Base-by-base conservation (phyloP, 2,113 vertebrate genomes). In the Oxyruncus cristatus region DNA sequence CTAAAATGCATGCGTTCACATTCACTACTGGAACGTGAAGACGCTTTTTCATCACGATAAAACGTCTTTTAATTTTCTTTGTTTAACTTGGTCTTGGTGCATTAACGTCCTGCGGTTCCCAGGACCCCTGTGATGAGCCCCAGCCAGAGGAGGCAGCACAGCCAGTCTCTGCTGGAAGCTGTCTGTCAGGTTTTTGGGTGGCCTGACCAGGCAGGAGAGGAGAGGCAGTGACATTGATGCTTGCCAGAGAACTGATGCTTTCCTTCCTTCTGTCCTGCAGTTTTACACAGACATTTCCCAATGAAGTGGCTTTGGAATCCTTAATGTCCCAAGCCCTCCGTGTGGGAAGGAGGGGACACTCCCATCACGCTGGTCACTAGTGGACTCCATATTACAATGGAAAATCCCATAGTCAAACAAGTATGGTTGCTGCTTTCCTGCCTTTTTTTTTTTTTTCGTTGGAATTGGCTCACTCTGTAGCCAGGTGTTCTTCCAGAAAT, bases 331-430 rank as follows among this genome's bases (percentile, higher is more conserved):
- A 37, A 62, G 33, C 4, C 11, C 12, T 8, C 33, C 59, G 39
- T 4, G 27, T 49, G 32, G 35, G 33, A 78, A 81, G 30, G 27
- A 66, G 37, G 7, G 30, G 19, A 27, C 47, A 0, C 12, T 61
- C 9, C 6, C 5, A 9, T 79, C 2, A 0, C 35, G 15, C 21
- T 3, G 0, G 0, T 39, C 13, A n/a, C 33, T 8, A 2, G 3
- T 22, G 14, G 21, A 9, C 10, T 74, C 37, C 27, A 6, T 24
- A 13, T 41, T 23, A 39, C 7, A 1, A 2, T 28, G 37, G 58
- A 50, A 76, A 88, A 92, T 67, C 37, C 22, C 14, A 19, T 1
- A 65, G 22, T 22, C n/a, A 39, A 32, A 82, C 15, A 52, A 41
- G 24, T 23, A 37, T 1, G 3, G 5, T 28, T 53, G 46, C 49